phyloP scores from a whole-genome alignment of 2,888 invertebrate species.

The Nycteola revayana region DNA sequence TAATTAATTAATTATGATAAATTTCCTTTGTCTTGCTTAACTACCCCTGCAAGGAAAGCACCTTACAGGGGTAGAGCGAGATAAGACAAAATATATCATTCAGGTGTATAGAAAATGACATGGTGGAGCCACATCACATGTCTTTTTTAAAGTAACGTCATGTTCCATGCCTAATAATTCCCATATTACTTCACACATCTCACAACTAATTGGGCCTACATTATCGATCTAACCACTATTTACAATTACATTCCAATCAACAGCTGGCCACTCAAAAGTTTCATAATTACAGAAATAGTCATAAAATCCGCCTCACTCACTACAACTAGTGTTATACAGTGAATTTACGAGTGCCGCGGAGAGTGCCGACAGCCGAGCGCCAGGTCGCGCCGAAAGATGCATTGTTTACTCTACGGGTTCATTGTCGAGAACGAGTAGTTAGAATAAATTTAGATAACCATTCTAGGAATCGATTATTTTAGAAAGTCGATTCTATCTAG shows the following conservation, averaged over 20 bases:
- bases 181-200: too few species aligned
- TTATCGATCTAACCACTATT: not conserved
- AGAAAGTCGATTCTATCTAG: constrained; percentile 33
- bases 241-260: constrained; percentile 29
- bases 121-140: too few species aligned
- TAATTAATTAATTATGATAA: too few species aligned
- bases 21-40: too few species aligned
- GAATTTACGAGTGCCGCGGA: constrained; percentile 68
- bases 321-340: constrained; percentile 64
- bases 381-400: constrained; percentile 70
- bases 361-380: constrained; percentile 65
- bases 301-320: constrained; percentile 62
- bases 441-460: constrained; percentile 70
- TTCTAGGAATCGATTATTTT: constrained; percentile 52
- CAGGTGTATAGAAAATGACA: too few species aligned
- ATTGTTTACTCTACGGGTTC: constrained; percentile 76
- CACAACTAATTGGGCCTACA: not conserved
- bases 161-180: too few species aligned
- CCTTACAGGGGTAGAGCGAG: too few species aligned
- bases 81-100: too few species aligned
- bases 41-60: too few species aligned
- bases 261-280: constrained; percentile 39
- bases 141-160: too few species aligned
- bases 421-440: constrained; percentile 73
- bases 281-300: constrained; percentile 58